These are phyloP conservation scores for Temnothorax nylanderi DNA, from an alignment of 1,140 invertebrate genomes.

Conservation along the genomic window DNA sequence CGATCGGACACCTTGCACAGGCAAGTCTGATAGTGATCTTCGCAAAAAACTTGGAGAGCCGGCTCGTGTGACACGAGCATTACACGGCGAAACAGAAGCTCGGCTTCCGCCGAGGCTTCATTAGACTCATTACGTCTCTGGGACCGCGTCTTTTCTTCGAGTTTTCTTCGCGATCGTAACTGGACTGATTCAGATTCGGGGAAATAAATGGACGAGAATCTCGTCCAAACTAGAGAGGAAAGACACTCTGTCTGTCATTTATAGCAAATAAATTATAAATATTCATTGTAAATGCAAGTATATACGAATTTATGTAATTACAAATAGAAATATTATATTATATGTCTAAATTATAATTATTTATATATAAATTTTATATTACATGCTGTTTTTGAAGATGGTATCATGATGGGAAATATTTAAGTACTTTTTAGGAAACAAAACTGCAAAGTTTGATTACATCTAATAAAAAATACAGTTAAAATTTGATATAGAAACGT, in stretches of 20 bases:
- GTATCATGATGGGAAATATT: background rate
- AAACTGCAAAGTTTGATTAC: background rate
- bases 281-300: background rate
- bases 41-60: conserved; percentile 50
- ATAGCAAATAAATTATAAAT: background rate
- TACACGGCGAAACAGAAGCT: conserved; percentile 61
- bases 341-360: background rate
- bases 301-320: background rate
- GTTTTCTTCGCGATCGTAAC: background rate
- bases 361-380: background rate
- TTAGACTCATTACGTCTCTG: background rate
- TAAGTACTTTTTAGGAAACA: background rate
- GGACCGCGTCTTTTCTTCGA: background rate
- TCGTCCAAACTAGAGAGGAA: background rate
- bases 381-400: background rate
- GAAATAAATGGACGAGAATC: background rate
- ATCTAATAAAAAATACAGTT: background rate
- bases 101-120: background rate
- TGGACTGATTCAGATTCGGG: background rate
- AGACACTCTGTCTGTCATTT: background rate
- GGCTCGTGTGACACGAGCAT: conserved; percentile 67
- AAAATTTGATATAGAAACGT: too few relatives aligned
- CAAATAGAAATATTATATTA: background rate
- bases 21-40: conserved; percentile 65
- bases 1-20: conserved; percentile 58